phyloP scores from a whole-genome alignment of 2,113 vertebrate species.

The Ranitomeya variabilis region DNA sequence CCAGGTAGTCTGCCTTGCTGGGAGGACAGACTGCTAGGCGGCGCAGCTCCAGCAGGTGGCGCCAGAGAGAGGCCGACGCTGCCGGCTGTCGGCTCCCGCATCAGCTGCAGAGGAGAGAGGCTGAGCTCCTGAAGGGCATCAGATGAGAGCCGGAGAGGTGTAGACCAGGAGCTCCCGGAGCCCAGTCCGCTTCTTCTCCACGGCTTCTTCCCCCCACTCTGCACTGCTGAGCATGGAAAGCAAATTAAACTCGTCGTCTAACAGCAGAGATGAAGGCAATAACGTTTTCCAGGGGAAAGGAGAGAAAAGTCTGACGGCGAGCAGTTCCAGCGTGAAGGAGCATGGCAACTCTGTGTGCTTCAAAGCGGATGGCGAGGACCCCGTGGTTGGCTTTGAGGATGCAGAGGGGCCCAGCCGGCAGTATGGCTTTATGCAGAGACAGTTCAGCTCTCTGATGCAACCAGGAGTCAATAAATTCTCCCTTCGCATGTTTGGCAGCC shows the following conservation, averaged over 20 bases:
- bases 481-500: conserved; percentile 97
- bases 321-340: conserved; percentile 81
- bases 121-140: conserved; percentile 76
- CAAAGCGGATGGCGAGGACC: conserved; percentile 88
- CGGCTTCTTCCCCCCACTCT: background rate
- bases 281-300: conserved; percentile 67
- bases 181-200: conserved; percentile 53
- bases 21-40: background rate
- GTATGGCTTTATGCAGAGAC: conserved; percentile 93
- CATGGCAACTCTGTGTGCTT: conserved; percentile 93
- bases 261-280: conserved; percentile 84
- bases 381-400: conserved; percentile 85
- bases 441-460: conserved; percentile 97
- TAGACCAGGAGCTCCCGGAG: conserved; percentile 62
- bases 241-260: conserved; percentile 86
- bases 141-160: conserved; percentile 66
- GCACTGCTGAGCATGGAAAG: conserved; percentile 81
- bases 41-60: conserved; percentile 62
- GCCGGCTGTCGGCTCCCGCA: conserved; percentile 46
- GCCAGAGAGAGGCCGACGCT: conserved; percentile 41
- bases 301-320: conserved; percentile 56
- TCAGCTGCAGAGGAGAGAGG: conserved; percentile 65
- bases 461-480: conserved; percentile 99
- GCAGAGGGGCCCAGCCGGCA: conserved; percentile 82
- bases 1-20: conserved; percentile 19